Conservation (phyloP, 1,140 invertebrate species). For the Sesamia nonagrioides region DNA sequence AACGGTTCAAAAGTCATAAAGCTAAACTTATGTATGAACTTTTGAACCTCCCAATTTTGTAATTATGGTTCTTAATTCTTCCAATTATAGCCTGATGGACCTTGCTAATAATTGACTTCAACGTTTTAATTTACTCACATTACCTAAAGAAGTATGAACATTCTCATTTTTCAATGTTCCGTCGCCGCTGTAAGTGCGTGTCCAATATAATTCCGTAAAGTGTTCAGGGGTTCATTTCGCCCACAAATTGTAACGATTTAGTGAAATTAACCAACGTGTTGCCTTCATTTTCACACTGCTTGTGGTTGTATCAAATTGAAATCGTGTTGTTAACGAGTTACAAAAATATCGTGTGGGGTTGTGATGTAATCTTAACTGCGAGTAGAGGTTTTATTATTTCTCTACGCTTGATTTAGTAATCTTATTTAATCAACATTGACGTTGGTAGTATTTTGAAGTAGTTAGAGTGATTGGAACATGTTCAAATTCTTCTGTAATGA, state of each 20-base stretch:
- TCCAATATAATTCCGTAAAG: slow-evolving; percentile 73
- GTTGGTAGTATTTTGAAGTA: neutral
- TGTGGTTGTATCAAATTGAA: slow-evolving; percentile 74
- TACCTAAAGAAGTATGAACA: slow-evolving; percentile 43
- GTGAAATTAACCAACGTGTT: slow-evolving; percentile 69
- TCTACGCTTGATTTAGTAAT: slow-evolving; percentile 34
- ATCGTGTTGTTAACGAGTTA: slow-evolving; percentile 78
- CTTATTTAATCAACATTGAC: slow-evolving; percentile 19
- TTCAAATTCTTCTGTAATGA: neutral
- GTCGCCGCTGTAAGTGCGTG: slow-evolving; percentile 63
- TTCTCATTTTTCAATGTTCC: slow-evolving; percentile 43
- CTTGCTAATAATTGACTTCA: neutral
- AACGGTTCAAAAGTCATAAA: too few relatives aligned
- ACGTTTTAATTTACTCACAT: slow-evolving; percentile 31
- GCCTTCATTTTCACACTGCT: slow-evolving; percentile 72
- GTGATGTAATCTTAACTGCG: slow-evolving; percentile 46
- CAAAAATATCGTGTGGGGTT: slow-evolving; percentile 56
- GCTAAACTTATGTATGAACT: too few relatives aligned
- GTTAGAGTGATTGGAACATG: neutral
- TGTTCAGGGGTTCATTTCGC: slow-evolving; percentile 70
- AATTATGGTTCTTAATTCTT: too few relatives aligned
- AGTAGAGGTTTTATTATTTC: slow-evolving; percentile 34
- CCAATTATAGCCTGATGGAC: neutral
- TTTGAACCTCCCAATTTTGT: too few relatives aligned
- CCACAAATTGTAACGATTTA: slow-evolving; percentile 75